Base-by-base conservation (phyloP, 2,113 vertebrate species). In the Periophthalmus modestus region DNA sequence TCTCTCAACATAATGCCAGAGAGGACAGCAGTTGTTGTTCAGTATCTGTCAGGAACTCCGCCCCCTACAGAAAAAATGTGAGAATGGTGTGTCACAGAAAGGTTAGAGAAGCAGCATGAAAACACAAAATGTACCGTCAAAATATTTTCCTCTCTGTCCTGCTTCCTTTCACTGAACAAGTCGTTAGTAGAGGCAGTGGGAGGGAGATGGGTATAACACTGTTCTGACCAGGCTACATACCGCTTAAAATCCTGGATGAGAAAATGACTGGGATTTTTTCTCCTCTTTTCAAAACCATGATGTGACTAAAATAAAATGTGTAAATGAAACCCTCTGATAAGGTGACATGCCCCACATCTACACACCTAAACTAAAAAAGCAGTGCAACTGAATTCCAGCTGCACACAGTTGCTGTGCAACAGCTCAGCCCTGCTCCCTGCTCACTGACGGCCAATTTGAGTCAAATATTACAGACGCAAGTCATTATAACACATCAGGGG, bases 11-110 rank as follows among this genome's bases (percentile, higher is more conserved):
- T 81, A 71, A 83, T 63, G 85, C 84, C 81, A 15, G 89, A 89
- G 92, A 89, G 69, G 72, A 67, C 54, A 82, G 79, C 93, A 94
- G 89, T 89, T 93, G 92, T 90, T 92, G 73, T 59, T 73, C 58
- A 79, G 72, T 86, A 82, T 88, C 82, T 81, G 72, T 83, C 83
- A 80, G 58, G 66, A 79, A 74, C 68, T 46, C 69, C 71, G 14
- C 55, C 57, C 24, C 19, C 48, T 36, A 55, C n/a, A 62, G 50
- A 18, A 59, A n/a, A 36, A 73, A 65, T 46, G 66, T 46, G 72
- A 66, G 34, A 36, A 81, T 68, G 63, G 77, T 82, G 82, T 65
- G 66, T 28, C 57, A 13, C 46, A 74, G 81, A 83, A 83, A 78
- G 78, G 81, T 81, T 59, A 75, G 63, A 62, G 66, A 72, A 73